Evolutionary conservation across 2,797 vertebrate genomes (phyloP), one percentile per base, ranked within the genome.

Genomic region (Pangasius krempfi): DNA sequence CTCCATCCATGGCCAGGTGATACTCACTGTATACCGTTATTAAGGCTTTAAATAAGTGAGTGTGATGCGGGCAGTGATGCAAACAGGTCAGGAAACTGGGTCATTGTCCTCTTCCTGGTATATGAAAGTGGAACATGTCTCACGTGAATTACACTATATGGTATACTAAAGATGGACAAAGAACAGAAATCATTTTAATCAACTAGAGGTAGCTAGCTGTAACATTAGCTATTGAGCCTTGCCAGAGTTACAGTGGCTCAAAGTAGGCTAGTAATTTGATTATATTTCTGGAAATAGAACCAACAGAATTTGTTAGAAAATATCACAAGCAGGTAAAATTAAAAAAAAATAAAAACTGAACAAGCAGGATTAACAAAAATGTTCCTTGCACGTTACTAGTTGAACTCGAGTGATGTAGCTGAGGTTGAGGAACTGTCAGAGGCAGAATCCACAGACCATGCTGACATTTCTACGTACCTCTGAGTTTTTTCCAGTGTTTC

Each of bases 71-170:
- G 83, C 68, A 64, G 62, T 89, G 88, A 88, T 85, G 50, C 85
- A 66, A 82, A 64, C 89, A 88, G 90, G 93, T 93, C 91, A 92
- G 92, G 89, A 92, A 94, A 94, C 84, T 92, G 88, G 93, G 94
- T 91, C 94, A 93, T 85, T 75, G 78, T 92, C 87, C 75, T 91
- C 84, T 91, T 89, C 90, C 85, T 88, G 88, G 92, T 93, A 94
- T 30, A 90, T 88, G 79, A 94, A 95, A 94, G 66, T 95, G 89
- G 93, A 94, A 91, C 94, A 91, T 70, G 92, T 95, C 94, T 92
- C 94, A 1, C 27, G 89, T 92, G 95, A 93, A 88, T 72, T 85
- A 72, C 44, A 50, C 4, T 84, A 22, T 84, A 50, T 66, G 27
- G 27, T 66, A 47, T 30, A 30, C 27, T 84, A 66, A 84, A 66